Base-by-base conservation (phyloP, 2,888 invertebrate species). In the Diloba caeruleocephala region DNA sequence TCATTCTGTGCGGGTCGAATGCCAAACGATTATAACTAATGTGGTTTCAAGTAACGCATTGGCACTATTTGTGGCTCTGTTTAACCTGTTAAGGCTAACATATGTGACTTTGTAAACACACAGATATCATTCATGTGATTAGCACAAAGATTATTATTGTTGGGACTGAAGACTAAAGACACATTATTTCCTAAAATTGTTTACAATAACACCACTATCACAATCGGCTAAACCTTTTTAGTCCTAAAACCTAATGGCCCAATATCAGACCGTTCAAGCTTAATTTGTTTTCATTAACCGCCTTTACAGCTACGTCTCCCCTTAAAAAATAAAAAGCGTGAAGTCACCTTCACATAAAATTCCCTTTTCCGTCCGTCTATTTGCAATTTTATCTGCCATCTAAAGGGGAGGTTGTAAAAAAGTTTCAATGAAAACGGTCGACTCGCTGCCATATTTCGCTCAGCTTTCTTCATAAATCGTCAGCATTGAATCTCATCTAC, bases 391-490 rank as follows among this genome's bases (percentile, higher is more conserved):
- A 89, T 89, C 85, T 87, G 80, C 79, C 84, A 85, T 87, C 87
- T 85, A 81, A 83, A 82, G 78, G 79, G 80, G 76, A 84, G 77
- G 66, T 75, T 83, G 82, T 86, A 83, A 89, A 89, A 89, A 90
- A 87, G 84, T 90, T 90, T 87, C 84, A 87, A 83, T 87, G 85
- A 85, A 82, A 85, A 85, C 84, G 85, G 85, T 84, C 83, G 81
- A 81, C 81, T 70, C 79, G 64, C 60, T 72, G 88, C 89, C 86
- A 88, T 90, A 89, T 89, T 89, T 88, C 78, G 84, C 80, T 80
- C 79, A 79, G 84, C 84, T 86, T 87, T 88, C 89, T 85, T 87
- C 87, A 89, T 90, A 90, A 91, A 90, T 90, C 87, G 86, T 85
- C 82, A 85, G 81, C 82, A 84, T 85, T 76, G 79, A 81, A 76